phyloP scores from a whole-genome alignment of 2,797 vertebrate genomes.

The Ateles fusciceps region DNA sequence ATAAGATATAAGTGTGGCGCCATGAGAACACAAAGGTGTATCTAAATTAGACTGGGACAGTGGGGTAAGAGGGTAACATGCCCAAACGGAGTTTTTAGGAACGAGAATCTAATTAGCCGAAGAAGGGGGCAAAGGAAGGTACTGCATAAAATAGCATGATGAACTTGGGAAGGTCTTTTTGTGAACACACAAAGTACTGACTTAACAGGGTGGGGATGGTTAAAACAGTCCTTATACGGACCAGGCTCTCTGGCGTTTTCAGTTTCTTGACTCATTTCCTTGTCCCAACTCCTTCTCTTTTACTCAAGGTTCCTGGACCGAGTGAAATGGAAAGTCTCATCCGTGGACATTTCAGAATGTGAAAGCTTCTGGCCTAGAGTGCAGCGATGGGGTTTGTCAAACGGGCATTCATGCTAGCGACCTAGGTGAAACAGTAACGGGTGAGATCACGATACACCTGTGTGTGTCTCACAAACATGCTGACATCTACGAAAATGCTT shows the following conservation, averaged over 20 bases:
- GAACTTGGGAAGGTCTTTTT: background rate
- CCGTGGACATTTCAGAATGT: background rate
- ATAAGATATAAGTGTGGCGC: background rate
- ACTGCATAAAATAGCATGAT: background rate
- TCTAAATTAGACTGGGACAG: background rate
- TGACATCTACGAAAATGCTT: background rate
- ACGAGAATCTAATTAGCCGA: slow-evolving; percentile 56
- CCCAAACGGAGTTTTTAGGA: slow-evolving; percentile 48
- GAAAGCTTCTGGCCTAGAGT: background rate
- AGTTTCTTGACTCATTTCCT: background rate
- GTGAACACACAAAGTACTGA: background rate
- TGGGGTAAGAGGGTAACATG: background rate
- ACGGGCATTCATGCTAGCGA: background rate
- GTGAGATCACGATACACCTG: background rate
- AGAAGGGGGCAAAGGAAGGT: background rate
- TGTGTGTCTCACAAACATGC: background rate
- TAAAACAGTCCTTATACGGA: background rate
- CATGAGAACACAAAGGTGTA: background rate
- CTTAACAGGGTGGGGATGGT: background rate
- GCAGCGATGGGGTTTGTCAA: background rate
- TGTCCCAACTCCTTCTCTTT: background rate
- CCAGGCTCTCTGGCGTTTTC: background rate
- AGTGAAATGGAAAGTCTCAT: background rate
- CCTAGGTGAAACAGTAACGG: background rate
- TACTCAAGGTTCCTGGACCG: background rate